These are phyloP conservation scores for Epinephelus awoara DNA, from an alignment of 2,797 vertebrate species.

Conservation along the genomic window DNA sequence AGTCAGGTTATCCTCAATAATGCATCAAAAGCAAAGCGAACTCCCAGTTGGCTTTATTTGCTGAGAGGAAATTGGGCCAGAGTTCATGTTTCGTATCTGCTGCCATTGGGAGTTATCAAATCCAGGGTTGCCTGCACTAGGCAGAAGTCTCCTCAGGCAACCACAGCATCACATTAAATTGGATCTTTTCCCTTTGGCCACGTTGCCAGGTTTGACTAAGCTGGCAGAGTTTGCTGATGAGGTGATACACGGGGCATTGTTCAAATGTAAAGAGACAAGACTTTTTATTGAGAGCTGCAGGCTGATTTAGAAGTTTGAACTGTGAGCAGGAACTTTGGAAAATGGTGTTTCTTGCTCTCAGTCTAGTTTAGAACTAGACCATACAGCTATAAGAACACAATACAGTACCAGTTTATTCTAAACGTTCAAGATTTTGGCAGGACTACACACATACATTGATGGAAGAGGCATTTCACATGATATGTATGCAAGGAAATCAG, in stretches of 20 bases:
- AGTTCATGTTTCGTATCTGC: constrained; percentile 49
- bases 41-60: constrained; percentile 39
- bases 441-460: not conserved
- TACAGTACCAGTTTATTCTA: not conserved
- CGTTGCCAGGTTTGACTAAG: constrained; percentile 60
- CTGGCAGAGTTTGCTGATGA: constrained; percentile 33
- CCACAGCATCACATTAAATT: constrained; percentile 29
- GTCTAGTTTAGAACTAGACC: not conserved
- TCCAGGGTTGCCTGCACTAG: constrained; percentile 31
- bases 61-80: constrained; percentile 34
- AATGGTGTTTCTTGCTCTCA: not conserved
- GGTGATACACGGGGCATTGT: not conserved
- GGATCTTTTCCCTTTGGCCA: constrained; percentile 20
- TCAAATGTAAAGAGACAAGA: constrained; percentile 26
- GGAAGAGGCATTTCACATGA: not conserved
- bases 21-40: constrained; percentile 28
- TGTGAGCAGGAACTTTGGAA: constrained; percentile 1
- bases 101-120: constrained; percentile 42
- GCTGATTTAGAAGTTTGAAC: not conserved
- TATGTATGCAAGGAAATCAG: constrained; percentile 3
- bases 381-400: not conserved
- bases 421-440: not conserved
- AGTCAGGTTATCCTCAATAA: constrained; percentile 37
- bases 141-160: constrained; percentile 35
- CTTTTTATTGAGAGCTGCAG: not conserved